phyloP scores from a whole-genome alignment of 92 coral and sea anemone species.

The Phenganax subtilis region DNA sequence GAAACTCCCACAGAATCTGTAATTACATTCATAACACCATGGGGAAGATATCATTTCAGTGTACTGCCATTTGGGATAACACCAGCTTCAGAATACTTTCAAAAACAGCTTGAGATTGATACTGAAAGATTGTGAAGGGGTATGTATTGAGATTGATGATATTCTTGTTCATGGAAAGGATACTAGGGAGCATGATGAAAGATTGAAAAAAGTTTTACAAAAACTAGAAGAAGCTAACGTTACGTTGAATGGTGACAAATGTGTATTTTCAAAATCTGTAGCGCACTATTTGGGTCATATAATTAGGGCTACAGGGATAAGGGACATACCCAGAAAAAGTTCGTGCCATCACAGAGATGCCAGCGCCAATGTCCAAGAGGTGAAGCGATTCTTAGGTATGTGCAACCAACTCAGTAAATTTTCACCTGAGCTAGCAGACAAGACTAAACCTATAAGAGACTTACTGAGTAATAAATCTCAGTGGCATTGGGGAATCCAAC shows the following conservation, averaged over 20 bases:
- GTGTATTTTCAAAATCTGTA: conserved; percentile 36
- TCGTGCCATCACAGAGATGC: conserved; percentile 46
- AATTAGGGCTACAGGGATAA: conserved; percentile 37
- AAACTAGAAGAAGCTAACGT: conserved; percentile 18
- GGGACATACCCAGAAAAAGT: conserved; percentile 50
- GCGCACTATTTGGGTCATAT: conserved; percentile 45
- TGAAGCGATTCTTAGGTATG: not conserved
- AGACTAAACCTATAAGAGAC: conserved; percentile 17
- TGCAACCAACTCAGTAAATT: too few relatives aligned
- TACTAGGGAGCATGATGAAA: conserved; percentile 9
- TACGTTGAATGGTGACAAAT: conserved; percentile 24
- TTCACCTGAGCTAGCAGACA: too few relatives aligned
- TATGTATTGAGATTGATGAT: too few relatives aligned
- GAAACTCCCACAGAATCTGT: not conserved
- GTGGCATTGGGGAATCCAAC: conserved; percentile 24
- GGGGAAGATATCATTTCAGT: conserved; percentile 2
- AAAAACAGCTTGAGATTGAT: conserved; percentile 20
- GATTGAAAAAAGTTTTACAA: not conserved
- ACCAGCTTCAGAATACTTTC: not conserved
- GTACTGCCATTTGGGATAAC: not conserved
- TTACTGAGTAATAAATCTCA: not conserved
- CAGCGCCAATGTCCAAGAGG: conserved; percentile 39
- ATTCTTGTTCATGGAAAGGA: not conserved
- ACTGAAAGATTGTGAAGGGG: too few relatives aligned
- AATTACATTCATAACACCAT: not conserved